Base-by-base conservation (phyloP, 2,888 invertebrate species). In the Plagiodera versicolora region DNA sequence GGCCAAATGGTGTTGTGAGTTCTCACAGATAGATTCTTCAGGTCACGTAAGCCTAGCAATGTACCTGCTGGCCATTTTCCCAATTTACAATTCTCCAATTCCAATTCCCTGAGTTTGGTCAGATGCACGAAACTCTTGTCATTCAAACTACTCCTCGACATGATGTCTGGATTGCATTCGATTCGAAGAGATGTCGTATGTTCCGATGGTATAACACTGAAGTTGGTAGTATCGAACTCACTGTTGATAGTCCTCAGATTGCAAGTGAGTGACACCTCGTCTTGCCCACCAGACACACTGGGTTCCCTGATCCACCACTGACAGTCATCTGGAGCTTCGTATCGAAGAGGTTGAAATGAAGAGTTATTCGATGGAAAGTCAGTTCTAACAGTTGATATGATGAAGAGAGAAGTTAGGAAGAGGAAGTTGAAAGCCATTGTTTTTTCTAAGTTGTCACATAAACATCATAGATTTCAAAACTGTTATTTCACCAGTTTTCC, bases 301-400 rank as follows among this genome's bases (percentile, higher is more conserved):
- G 84, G 85, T 74, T 84, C 88, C 68, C 85, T 81, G 44, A 88
- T 77, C 86, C 87, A 87, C 90, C 90, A 90, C 76, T 90, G 89
- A 75, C 94, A 94, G 79, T 93, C 91, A 77, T 92, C 92, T 60
- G 93, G 93, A 66, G 92, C 90, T 80, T 92, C 92, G 80, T 92
- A 91, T 71, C 82, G 80, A 50, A 85, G 76, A 39, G 81, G 79
- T 56, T 82, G 80, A 30, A 80, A 77, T 60, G 79, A 78, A 66
- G 77, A 74, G 68, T 79, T 79, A 11, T 74, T 75, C 8, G 72
- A 66, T 18, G 50, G 51, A 30, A 57, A 56, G 20, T 57, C 61
- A 18, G 39, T 56, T 28, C 16, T 30, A 14, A 44, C 46, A 16
- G 56, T 19, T 16, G 32, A 35, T 10, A 54, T 28, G 39, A 59